These are phyloP conservation scores for Dicentrarchus labrax DNA, from an alignment of 2,113 vertebrate genomes.

Conservation along the genomic window DNA sequence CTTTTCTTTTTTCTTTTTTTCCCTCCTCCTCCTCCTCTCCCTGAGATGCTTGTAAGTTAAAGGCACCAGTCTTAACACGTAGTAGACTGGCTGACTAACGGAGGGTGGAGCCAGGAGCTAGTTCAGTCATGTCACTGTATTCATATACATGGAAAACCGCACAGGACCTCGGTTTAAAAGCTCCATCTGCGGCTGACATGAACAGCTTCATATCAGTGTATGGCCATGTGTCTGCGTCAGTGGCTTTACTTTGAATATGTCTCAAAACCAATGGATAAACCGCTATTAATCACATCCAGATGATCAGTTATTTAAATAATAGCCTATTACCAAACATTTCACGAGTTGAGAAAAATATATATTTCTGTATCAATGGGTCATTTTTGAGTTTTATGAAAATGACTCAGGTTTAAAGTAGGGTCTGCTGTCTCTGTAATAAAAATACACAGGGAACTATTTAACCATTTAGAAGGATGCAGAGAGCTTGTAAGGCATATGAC, in stretches of 20 bases:
- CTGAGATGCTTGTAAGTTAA: slow-evolving; percentile 66
- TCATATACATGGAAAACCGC: slow-evolving; percentile 37
- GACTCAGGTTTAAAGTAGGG: no score
- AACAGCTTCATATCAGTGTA: background rate
- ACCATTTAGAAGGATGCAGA: no score
- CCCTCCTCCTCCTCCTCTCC: background rate
- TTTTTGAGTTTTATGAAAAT: background rate
- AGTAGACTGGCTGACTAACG: slow-evolving; percentile 54
- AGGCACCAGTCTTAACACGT: slow-evolving; percentile 72
- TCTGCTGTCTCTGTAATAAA: no score
- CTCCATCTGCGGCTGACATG: background rate
- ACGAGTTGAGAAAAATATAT: background rate
- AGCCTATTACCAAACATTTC: background rate
- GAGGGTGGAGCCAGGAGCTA: slow-evolving; percentile 72
- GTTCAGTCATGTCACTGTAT: slow-evolving; percentile 55
- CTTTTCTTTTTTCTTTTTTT: background rate
- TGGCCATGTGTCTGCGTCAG: background rate
- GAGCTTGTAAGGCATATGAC: no score
- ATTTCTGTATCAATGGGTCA: background rate
- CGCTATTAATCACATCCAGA: background rate
- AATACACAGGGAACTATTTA: no score
- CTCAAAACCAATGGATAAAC: no score
- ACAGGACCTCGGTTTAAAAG: background rate
- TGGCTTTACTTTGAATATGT: no score
- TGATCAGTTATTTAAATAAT: background rate